Evolutionary conservation across 2,113 vertebrate species (phyloP).

Genomic region (Cololabis saira): DNA sequence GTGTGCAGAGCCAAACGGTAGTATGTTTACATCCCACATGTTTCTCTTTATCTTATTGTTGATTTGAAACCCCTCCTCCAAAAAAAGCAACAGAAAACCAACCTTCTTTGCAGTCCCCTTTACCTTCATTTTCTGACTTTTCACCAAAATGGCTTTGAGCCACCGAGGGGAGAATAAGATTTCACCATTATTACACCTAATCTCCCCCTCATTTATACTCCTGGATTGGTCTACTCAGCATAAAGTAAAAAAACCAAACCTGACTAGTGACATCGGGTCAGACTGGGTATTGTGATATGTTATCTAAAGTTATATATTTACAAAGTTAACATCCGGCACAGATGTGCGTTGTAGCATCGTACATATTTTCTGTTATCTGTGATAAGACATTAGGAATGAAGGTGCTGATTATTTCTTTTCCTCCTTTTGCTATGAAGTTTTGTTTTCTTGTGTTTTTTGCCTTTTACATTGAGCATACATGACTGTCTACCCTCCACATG

Average conservation of each 20-base stretch:
- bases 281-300: constrained; percentile 9
- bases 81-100: too few relatives aligned
- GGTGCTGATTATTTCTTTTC: background rate
- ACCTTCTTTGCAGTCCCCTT: background rate
- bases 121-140: background rate
- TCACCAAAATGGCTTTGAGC: background rate
- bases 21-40: too few relatives aligned
- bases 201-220: background rate
- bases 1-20: too few relatives aligned
- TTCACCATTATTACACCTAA: background rate
- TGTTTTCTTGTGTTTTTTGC: background rate
- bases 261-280: constrained; percentile 2
- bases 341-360: background rate
- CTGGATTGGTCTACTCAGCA: background rate
- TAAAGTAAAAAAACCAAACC: constrained; percentile 10
- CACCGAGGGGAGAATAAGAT: background rate
- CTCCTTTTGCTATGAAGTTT: background rate
- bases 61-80: too few relatives aligned
- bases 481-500: background rate
- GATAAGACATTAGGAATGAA: background rate
- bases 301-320: background rate
- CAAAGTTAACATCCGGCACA: background rate
- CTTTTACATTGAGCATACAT: background rate
- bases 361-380: background rate
- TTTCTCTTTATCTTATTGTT: too few relatives aligned